phyloP scores from a whole-genome alignment of 2,888 invertebrate genomes.

The Lithophane leautieri region DNA sequence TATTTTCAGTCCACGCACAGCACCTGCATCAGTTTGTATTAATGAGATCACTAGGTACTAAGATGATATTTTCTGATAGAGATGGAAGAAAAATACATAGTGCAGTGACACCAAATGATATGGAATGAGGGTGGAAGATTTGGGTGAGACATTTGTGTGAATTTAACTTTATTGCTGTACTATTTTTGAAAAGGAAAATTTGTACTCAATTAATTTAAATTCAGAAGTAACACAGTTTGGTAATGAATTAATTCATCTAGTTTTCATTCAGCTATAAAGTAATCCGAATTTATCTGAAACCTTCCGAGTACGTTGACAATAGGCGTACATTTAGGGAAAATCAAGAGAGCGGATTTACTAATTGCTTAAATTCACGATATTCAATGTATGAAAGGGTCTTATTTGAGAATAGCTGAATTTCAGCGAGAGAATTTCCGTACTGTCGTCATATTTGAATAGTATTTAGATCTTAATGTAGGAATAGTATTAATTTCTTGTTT shows the following conservation, averaged over 20 bases:
- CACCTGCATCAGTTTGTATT: too few relatives aligned
- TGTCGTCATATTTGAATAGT: conserved; percentile 13
- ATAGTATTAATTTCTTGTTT: conserved; percentile 21
- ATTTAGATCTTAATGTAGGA: conserved; percentile 1
- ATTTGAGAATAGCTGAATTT: conserved; percentile 57
- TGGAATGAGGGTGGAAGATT: neutral
- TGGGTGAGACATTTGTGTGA: too few relatives aligned
- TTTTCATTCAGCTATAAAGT: conserved; percentile 29
- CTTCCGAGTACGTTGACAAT: conserved; percentile 38
- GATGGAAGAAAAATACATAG: neutral
- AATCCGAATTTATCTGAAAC: conserved; percentile 26
- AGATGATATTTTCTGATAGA: too few relatives aligned
- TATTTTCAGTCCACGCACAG: neutral
- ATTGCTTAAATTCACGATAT: conserved; percentile 63
- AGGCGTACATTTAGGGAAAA: conserved; percentile 48
- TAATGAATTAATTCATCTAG: conserved; percentile 11
- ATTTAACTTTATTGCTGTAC: neutral
- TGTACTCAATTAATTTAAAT: neutral
- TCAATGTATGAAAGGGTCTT: conserved; percentile 59
- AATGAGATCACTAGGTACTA: too few relatives aligned
- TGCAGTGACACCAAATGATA: too few relatives aligned
- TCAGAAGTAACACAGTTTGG: neutral
- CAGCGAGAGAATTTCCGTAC: conserved; percentile 42
- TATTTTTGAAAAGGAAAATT: neutral
- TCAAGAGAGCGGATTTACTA: conserved; percentile 48